Evolutionary conservation across 1,140 invertebrate genomes (phyloP).

Genomic region (Ylistrum balloti): DNA sequence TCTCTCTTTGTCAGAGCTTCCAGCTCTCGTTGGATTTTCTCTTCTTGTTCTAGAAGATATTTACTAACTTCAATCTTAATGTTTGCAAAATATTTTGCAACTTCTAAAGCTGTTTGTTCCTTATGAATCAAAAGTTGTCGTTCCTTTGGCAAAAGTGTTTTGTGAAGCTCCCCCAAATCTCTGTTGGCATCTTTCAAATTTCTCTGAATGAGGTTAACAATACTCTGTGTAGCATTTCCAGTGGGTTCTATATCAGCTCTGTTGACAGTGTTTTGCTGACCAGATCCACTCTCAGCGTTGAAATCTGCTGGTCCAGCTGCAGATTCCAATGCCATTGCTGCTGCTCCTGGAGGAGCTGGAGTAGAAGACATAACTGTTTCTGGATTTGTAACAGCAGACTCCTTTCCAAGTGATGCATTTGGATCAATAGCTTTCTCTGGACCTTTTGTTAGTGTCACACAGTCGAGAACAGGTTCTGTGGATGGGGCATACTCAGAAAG

Average conservation of each 20-base stretch:
- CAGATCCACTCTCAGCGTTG: background rate
- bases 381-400: background rate
- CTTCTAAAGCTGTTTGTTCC: conserved; percentile 6
- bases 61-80: conserved; percentile 7
- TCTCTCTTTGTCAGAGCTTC: background rate
- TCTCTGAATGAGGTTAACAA: background rate
- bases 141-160: background rate
- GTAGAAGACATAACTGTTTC: background rate
- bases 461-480: background rate
- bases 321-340: background rate
- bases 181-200: background rate
- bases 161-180: background rate
- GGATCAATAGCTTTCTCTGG: background rate
- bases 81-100: conserved; percentile 25
- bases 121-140: background rate
- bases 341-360: background rate
- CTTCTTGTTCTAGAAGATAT: background rate
- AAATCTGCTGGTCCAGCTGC: background rate
- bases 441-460: background rate
- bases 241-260: background rate
- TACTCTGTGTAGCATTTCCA: background rate
- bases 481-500: background rate
- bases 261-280: background rate
- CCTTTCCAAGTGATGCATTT: background rate
- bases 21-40: background rate